Conservation (phyloP, 2,888 invertebrate species). For the Dynastes tityus region DNA sequence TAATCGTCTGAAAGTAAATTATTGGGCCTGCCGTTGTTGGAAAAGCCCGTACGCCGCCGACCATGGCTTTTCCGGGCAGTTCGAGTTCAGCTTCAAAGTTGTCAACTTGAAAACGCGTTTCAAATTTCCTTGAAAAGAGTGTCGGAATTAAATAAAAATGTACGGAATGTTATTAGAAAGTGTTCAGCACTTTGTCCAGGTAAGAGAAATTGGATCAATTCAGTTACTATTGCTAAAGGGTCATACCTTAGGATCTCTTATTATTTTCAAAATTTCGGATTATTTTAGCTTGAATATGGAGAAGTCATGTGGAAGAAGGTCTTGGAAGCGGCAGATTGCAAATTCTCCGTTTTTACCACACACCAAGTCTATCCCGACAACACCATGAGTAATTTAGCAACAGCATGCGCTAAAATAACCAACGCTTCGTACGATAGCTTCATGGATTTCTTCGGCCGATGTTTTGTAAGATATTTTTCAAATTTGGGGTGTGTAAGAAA, state of each 20-base stretch:
- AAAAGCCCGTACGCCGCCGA: background rate
- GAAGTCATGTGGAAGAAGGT: constrained; percentile 84
- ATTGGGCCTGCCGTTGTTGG: no score
- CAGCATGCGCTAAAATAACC: constrained; percentile 78
- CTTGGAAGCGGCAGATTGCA: constrained; percentile 80
- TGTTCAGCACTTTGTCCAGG: constrained; percentile 77
- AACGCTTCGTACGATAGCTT: constrained; percentile 81
- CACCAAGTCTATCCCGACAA: constrained; percentile 89
- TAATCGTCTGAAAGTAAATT: background rate
- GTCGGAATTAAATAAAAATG: constrained; percentile 67
- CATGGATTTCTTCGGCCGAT: constrained; percentile 91
- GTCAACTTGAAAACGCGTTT: background rate
- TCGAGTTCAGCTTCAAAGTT: background rate
- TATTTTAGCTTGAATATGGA: constrained; percentile 79
- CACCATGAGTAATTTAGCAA: constrained; percentile 85
- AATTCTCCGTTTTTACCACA: constrained; percentile 84
- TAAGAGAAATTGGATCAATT: constrained; percentile 62
- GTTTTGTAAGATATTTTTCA: constrained; percentile 91
- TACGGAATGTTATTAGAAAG: constrained; percentile 79
- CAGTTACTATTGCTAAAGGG: no score
- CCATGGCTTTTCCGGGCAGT: background rate
- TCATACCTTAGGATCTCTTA: background rate
- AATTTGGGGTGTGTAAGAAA: constrained; percentile 80
- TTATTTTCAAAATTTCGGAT: background rate
- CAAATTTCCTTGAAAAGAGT: background rate